Conservation (phyloP, 1,140 invertebrate species). For the Drosophila repletoides region DNA sequence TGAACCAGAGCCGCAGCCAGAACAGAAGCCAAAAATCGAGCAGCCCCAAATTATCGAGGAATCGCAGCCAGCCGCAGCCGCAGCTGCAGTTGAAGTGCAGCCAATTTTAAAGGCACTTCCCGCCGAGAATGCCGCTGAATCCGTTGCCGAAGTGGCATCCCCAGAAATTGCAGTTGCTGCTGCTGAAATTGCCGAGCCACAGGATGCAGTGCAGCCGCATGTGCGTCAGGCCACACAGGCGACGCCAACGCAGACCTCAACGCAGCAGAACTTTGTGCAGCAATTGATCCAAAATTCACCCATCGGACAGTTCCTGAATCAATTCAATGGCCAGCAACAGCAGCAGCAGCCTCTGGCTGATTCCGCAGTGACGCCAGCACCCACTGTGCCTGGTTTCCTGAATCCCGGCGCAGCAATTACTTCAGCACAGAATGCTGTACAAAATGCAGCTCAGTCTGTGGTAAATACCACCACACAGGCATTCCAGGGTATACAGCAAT, state of each 20-base stretch:
- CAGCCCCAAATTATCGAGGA: constrained; percentile 13
- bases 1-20: background rate
- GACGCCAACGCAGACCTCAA: constrained; percentile 67
- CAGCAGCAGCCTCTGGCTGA: constrained; percentile 35
- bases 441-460: constrained; percentile 68
- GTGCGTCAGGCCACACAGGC: constrained; percentile 73
- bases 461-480: constrained; percentile 72
- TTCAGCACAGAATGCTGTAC: constrained; percentile 59
- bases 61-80: background rate
- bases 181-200: background rate
- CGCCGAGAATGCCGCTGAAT: constrained; percentile 22
- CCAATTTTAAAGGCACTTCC: constrained; percentile 34
- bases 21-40: constrained; percentile 18
- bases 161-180: too few relatives aligned
- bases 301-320: constrained; percentile 71
- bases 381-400: constrained; percentile 67
- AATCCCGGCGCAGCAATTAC: constrained; percentile 69
- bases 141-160: background rate
- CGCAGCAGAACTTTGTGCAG: constrained; percentile 76
- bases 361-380: constrained; percentile 51
- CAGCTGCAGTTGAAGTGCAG: background rate
- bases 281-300: constrained; percentile 77
- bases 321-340: constrained; percentile 57
- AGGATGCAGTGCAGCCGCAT: constrained; percentile 43
- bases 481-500: constrained; percentile 76